Conservation (phyloP, 92 coral and sea anemone species). For the Micromussa lordhowensis region DNA sequence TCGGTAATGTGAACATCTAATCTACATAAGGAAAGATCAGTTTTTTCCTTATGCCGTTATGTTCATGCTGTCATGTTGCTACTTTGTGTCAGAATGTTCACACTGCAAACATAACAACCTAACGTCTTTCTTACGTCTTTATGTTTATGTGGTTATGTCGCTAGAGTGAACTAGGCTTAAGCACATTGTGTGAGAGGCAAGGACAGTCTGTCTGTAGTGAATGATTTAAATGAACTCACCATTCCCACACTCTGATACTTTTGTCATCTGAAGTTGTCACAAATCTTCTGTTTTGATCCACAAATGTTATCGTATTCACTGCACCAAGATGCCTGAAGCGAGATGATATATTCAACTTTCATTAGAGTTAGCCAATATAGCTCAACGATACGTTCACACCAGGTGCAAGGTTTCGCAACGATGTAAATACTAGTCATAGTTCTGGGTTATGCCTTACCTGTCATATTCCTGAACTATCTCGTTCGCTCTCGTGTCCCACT, state of each 20-base stretch:
- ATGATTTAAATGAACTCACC: slow-evolving; percentile 66
- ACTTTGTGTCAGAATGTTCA: too few relatives aligned
- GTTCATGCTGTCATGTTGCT: too few relatives aligned
- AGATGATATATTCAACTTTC: background rate
- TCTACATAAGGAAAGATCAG: too few relatives aligned
- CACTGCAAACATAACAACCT: too few relatives aligned
- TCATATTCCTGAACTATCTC: slow-evolving; percentile 99
- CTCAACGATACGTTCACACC: background rate
- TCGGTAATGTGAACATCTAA: too few relatives aligned
- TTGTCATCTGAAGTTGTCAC: slow-evolving; percentile 98
- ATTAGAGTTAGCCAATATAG: background rate
- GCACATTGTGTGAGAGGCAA: background rate
- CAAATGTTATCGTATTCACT: slow-evolving; percentile 94
- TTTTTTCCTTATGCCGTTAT: too few relatives aligned
- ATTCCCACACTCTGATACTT: slow-evolving; percentile 96
- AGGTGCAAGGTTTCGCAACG: background rate
- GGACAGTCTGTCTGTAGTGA: background rate
- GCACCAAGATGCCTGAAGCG: slow-evolving; percentile 96
- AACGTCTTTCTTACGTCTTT: too few relatives aligned
- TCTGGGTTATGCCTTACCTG: slow-evolving; percentile 57
- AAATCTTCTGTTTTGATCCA: slow-evolving; percentile 96
- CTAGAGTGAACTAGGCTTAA: too few relatives aligned
- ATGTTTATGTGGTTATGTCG: too few relatives aligned
- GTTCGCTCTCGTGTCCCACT: slow-evolving; percentile 98
- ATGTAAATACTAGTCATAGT: background rate